Evolutionary conservation across 2,797 vertebrate species (phyloP).

Genomic region (Manis pentadactyla): DNA sequence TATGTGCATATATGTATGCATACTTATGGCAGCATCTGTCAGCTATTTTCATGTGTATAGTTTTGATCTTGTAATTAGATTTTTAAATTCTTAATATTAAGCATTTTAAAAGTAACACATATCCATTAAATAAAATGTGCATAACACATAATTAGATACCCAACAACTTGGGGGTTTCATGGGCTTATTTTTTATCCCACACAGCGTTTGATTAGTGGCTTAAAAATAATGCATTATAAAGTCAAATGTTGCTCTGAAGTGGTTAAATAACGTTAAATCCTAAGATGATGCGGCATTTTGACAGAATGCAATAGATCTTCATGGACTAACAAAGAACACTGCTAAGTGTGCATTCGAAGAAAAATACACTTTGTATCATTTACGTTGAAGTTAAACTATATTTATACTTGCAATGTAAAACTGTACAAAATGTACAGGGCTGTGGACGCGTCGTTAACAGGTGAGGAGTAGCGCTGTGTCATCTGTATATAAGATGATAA

Average conservation of each 20-base stretch:
- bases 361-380: neutral
- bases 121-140: neutral
- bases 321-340: neutral
- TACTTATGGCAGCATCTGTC: neutral
- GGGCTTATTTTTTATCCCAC: neutral
- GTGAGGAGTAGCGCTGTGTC: neutral
- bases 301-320: neutral
- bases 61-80: neutral
- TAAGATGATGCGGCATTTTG: neutral
- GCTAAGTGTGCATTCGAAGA: neutral
- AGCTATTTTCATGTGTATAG: neutral
- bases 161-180: neutral
- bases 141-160: neutral
- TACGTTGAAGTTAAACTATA: neutral
- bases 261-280: neutral
- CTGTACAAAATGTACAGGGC: neutral
- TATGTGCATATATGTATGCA: no score
- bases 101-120: slow-evolving; percentile 1
- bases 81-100: neutral
- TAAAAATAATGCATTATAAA: slow-evolving; percentile 13
- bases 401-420: neutral
- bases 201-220: neutral
- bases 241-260: neutral
- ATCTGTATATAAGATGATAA: neutral
- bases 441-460: neutral